Conservation (phyloP, 2,797 vertebrate species). For the Siniperca obscura region DNA sequence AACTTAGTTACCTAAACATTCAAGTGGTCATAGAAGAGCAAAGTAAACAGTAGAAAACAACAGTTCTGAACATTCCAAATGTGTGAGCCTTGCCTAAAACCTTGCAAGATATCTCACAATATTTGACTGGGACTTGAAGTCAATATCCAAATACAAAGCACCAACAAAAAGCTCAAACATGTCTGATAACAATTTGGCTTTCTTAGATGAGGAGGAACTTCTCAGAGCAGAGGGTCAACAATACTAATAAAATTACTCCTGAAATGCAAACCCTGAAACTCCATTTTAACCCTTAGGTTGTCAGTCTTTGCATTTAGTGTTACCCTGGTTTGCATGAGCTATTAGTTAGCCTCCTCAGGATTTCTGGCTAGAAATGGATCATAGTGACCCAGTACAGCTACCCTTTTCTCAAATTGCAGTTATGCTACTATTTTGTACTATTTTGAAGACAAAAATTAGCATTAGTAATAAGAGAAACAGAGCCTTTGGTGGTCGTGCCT, state of each 20-base stretch:
- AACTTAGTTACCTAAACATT: slow-evolving; percentile 12
- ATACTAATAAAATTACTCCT: background rate
- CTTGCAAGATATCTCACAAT: background rate
- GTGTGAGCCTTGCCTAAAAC: background rate
- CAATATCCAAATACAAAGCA: background rate
- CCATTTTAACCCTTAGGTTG: background rate
- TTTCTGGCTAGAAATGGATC: slow-evolving; percentile 15
- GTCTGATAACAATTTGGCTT: background rate
- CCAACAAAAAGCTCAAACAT: background rate
- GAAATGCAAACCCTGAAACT: background rate
- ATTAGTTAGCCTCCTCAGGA: slow-evolving; percentile 1
- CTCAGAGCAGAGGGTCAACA: background rate
- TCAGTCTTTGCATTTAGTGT: background rate
- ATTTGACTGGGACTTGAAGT: background rate
- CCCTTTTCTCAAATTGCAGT: background rate
- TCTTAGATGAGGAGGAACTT: background rate
- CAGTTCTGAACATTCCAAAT: slow-evolving; percentile 27
- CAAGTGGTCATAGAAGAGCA: slow-evolving; percentile 36
- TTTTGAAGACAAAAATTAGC: slow-evolving; percentile 9
- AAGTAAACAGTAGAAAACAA: slow-evolving; percentile 61
- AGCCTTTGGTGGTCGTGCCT: slow-evolving; percentile 9
- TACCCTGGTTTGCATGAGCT: slow-evolving; percentile 13
- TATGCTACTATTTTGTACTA: background rate
- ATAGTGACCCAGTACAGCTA: background rate
- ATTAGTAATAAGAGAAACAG: background rate